phyloP scores from a whole-genome alignment of 2,888 invertebrate genomes.

The Papilio protenor region DNA sequence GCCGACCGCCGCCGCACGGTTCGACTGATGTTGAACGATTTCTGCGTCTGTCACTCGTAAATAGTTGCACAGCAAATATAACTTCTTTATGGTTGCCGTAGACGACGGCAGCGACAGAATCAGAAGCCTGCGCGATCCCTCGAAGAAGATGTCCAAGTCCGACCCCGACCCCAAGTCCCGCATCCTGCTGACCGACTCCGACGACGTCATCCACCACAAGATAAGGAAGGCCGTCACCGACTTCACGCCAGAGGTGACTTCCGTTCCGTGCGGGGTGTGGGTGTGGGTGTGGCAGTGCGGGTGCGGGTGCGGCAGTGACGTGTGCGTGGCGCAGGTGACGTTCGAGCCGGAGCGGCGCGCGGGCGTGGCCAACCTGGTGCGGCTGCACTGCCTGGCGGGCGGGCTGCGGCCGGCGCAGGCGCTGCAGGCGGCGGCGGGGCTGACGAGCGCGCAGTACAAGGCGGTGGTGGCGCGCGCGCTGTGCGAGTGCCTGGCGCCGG shows the following conservation, averaged over 20 bases:
- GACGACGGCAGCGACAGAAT: slow-evolving; percentile 86
- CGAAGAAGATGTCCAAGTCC: slow-evolving; percentile 99
- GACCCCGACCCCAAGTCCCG: slow-evolving; percentile 90
- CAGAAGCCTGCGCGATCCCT: slow-evolving; percentile 93
- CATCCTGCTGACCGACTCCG: slow-evolving; percentile 90
- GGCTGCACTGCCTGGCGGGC: slow-evolving; percentile 90
- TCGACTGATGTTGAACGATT: too few species aligned
- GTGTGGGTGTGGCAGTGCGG: background rate
- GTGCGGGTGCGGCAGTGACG: background rate
- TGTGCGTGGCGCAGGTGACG: slow-evolving; percentile 85
- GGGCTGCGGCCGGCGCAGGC: slow-evolving; percentile 87
- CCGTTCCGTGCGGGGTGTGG: background rate
- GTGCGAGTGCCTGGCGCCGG: slow-evolving; percentile 52
- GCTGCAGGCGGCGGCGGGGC: slow-evolving; percentile 85
- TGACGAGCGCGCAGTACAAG: slow-evolving; percentile 90
- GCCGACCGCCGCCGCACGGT: too few species aligned
- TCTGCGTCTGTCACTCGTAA: too few species aligned
- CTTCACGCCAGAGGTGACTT: slow-evolving; percentile 87
- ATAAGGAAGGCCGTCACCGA: slow-evolving; percentile 96
- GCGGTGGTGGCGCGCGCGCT: slow-evolving; percentile 62
- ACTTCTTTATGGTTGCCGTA: slow-evolving; percentile 48
- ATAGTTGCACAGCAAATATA: background rate
- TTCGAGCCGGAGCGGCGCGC: slow-evolving; percentile 91
- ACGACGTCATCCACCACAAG: slow-evolving; percentile 65
- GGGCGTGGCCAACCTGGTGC: slow-evolving; percentile 95